Conservation (phyloP, 2,113 vertebrate species). For the Piprites chloris region DNA sequence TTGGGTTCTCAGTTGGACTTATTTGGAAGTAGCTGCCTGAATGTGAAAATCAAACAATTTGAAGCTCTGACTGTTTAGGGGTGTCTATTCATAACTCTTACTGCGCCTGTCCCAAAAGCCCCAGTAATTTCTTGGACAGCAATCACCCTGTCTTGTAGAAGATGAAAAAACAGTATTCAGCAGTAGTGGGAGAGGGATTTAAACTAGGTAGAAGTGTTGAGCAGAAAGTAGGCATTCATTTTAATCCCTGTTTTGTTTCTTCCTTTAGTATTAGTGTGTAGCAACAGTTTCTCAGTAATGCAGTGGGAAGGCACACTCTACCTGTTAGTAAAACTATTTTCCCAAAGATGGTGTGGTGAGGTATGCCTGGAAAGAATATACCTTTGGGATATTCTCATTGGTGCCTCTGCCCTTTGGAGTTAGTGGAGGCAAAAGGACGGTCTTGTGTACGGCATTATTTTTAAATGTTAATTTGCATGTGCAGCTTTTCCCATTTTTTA, state of each 20-base stretch:
- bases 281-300: background rate
- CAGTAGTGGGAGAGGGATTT: background rate
- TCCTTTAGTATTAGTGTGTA: background rate
- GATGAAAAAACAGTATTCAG: background rate
- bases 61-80: background rate
- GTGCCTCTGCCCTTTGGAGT: background rate
- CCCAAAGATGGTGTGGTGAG: background rate
- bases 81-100: background rate
- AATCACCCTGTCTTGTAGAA: background rate
- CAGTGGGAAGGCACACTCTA: background rate
- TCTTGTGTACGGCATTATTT: background rate
- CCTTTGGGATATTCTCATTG: background rate
- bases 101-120: background rate
- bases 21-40: background rate
- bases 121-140: background rate
- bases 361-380: background rate
- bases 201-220: background rate
- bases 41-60: background rate
- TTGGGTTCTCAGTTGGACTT: background rate
- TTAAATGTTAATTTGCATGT: background rate
- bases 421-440: background rate
- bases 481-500: background rate
- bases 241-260: background rate
- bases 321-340: background rate
- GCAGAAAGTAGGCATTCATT: background rate